Evolutionary conservation across 2,888 invertebrate species (phyloP), one percentile per base, ranked within the genome.

Genomic region (Meghimatium bilineatum): DNA sequence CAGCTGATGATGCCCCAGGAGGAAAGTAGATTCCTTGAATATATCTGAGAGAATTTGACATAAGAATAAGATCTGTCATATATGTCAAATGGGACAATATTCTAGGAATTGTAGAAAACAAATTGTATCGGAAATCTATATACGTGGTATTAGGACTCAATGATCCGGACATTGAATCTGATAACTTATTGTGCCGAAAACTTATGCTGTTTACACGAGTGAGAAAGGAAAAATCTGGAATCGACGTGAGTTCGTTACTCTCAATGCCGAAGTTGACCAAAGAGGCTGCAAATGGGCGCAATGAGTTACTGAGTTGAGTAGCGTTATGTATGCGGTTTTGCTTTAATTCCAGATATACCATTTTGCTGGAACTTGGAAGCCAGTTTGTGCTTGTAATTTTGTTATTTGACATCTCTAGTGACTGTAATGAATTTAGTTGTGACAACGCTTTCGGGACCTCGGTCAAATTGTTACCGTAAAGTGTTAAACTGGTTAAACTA

Each of bases 371-470:
- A 12, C 14, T 8, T 0, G 72, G 72, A 74, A 74, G 72, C 49
- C 44, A 74, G 23, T 20, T 38, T 23, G 44, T 17, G 20, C 56
- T 34, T 3, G 34, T 10, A 36, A 76, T 76, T 5, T 6, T 32
- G 36, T 56, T 60, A 8, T 34, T 26, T 10, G 23, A 23, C 1
- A 76, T 5, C 1, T 34, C 17, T 56, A 76, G 23, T 12, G 34
- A 26, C 8, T 56, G 32, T 36, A 76, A 49, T 12, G 34, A 8
- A 38, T 23, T 1, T 1, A 76, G 60, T 63, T 26, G 36, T 36
- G 60, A 56, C 12, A 76, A 17, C 17, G 76, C 76, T 76, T 76
- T 76, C 14, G 76, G 60, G 23, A 76, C 60, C 26, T n/a, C 23
- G 0, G 34, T 60, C 26, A 76, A 60, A 26, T 38, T 56, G 34